Percentiles rank a stretch among this genome's conserved stretches.
phyloP scores from a whole-genome alignment of 2,113 vertebrate genomes.

The Regulus satrapa region DNA sequence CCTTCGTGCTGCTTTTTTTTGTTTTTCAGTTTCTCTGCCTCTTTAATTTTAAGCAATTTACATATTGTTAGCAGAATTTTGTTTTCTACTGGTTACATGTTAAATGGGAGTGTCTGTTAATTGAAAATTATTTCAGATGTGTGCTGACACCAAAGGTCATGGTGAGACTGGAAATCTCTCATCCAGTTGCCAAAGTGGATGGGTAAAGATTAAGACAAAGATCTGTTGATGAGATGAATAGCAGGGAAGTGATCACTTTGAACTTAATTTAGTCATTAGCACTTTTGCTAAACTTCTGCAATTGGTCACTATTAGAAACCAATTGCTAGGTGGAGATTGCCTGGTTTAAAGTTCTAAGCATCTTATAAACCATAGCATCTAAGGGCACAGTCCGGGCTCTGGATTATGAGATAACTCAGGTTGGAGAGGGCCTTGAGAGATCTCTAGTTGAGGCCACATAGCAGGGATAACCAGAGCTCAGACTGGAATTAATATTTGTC shows the following conservation, averaged over 20 bases:
- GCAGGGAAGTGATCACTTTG: neutral
- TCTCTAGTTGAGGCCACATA: neutral
- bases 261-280: neutral
- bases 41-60: neutral
- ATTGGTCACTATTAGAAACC: neutral
- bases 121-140: neutral
- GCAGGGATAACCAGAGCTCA: neutral
- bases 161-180: neutral
- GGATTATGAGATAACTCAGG: neutral
- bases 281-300: neutral
- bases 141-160: neutral
- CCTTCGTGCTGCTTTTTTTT: neutral
- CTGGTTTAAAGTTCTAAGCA: neutral
- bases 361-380: neutral
- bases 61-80: neutral
- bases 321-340: neutral
- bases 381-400: neutral
- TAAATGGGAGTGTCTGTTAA: neutral
- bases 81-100: neutral
- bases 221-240: neutral
- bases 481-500: neutral
- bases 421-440: neutral
- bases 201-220: neutral
- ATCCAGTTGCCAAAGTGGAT: neutral
- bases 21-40: neutral